Evolutionary conservation across 2,113 vertebrate species (phyloP).

Genomic region (Pseudorectes ferrugineus): DNA sequence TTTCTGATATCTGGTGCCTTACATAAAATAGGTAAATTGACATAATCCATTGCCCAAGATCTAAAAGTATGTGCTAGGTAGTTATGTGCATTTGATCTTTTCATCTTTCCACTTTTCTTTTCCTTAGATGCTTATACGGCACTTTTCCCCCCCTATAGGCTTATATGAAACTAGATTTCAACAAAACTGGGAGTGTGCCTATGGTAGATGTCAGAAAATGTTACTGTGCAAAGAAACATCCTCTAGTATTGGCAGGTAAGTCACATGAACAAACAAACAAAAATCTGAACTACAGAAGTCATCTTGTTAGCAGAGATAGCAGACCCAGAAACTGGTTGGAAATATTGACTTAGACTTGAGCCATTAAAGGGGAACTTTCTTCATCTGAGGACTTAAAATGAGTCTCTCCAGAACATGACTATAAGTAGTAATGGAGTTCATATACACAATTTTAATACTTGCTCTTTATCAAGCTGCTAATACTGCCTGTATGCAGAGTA

Average conservation of each 20-base stretch:
- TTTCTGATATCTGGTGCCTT: background rate
- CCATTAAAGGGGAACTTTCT: background rate
- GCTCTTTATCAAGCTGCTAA: background rate
- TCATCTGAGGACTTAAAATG: background rate
- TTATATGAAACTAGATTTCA: constrained; percentile 83
- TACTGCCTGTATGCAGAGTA: background rate
- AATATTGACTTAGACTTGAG: background rate
- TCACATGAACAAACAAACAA: background rate
- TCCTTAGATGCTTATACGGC: constrained; percentile 64
- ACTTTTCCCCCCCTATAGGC: constrained; percentile 60
- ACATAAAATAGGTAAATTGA: background rate
- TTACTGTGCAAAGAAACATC: constrained; percentile 76
- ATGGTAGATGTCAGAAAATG: constrained; percentile 77
- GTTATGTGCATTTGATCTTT: background rate
- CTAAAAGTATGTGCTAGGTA: background rate
- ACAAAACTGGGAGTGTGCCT: constrained; percentile 74
- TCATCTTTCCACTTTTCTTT: background rate
- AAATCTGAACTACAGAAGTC: background rate
- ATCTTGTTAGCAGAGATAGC: background rate
- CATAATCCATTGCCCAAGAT: background rate
- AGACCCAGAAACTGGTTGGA: background rate
- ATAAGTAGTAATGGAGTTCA: background rate
- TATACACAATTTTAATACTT: background rate
- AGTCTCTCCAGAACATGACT: background rate
- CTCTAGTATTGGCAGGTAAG: constrained; percentile 75